A percentile compares a stretch with the other conserved stretches of the same genome.
Evolutionary conservation across 2,797 vertebrate genomes (phyloP).

Genomic region (Danio choprae): DNA sequence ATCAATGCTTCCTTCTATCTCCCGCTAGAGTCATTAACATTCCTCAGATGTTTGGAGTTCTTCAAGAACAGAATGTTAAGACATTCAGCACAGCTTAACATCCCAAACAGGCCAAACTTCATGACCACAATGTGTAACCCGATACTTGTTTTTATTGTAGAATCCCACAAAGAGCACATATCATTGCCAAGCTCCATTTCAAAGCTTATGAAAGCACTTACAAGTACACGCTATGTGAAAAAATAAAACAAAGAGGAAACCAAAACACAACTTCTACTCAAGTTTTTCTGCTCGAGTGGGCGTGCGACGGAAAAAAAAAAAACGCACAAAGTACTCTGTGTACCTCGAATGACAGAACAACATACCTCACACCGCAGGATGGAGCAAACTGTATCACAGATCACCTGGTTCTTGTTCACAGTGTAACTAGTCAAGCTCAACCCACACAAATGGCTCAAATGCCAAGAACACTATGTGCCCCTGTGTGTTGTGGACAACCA

Average conservation of each 20-base stretch:
- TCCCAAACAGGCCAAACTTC: neutral
- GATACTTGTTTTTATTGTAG: conserved; percentile 21
- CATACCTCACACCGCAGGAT: conserved; percentile 41
- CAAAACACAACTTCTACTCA: neutral
- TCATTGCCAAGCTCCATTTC: neutral
- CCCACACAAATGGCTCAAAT: conserved; percentile 37
- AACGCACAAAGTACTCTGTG: conserved; percentile 21
- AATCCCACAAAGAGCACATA: neutral
- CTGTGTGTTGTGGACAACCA: conserved; percentile 34
- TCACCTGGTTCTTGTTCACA: conserved; percentile 45
- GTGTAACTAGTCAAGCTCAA: conserved; percentile 31
- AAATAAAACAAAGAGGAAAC: conserved; percentile 21
- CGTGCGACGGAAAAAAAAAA: conserved; percentile 5
- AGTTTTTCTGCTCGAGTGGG: conserved; percentile 28
- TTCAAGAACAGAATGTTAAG: conserved; percentile 71
- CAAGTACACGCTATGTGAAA: neutral
- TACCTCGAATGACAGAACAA: conserved; percentile 26
- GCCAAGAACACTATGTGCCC: conserved; percentile 53
- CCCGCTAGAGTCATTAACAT: conserved; percentile 75
- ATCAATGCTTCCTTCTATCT: conserved; percentile 62
- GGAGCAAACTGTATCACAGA: conserved; percentile 33
- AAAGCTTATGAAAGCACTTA: conserved; percentile 17
- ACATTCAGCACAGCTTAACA: conserved; percentile 46
- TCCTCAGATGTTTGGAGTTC: conserved; percentile 75
- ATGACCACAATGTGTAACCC: conserved; percentile 20